Base-by-base conservation (phyloP, 2,113 vertebrate genomes). In the Gadus macrocephalus region DNA sequence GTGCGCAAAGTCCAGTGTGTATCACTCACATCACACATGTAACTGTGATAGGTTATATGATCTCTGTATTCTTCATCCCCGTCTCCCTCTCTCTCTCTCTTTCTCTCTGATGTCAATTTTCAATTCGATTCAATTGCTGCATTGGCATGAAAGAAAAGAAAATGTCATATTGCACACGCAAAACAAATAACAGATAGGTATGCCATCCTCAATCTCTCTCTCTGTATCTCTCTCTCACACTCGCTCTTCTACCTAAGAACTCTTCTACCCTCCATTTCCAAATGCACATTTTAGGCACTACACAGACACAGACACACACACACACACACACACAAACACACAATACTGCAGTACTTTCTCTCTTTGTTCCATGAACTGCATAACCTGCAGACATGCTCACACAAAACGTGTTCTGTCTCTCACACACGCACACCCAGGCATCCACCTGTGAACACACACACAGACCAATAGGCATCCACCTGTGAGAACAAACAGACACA, bases 301-400 rank as follows among this genome's bases (percentile, higher is more conserved):
- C 53, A 8, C 15, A 70, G 71, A 64, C 74, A 62, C 22, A 71
- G 70, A 67, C 68, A 66, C 49, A 64, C 66, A 64, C 66, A 70
- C 49, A 27, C 64, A 65, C 66, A 64, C 66, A 70, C 49, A 27
- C 64, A 65, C 66, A 78, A 8, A 9, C 68, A 63, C 38, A 68
- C 72, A 20, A 68, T 2, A 25, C 2, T 25, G 25, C 25, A 25
- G 25, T 25, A 61, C 35, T 11, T 76, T 58, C 78, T 78, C 68
- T 56, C 2, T 55, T 67, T 53, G 53, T 53, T 8, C 22, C 25
- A 25, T 25, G 25, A 25, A 25, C 25, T 25, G 25, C 25, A 25
- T 25, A 1, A 25, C 25, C 25, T 25, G 25, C 31, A 35, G 31
- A 35, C 4, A 35, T 25, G 25, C 31, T 35, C 68, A 66, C 49